A percentile compares a stretch with the other conserved stretches of the same genome.
Conservation (phyloP, 2,888 invertebrate species). For the Drosophila emarginata region DNA sequence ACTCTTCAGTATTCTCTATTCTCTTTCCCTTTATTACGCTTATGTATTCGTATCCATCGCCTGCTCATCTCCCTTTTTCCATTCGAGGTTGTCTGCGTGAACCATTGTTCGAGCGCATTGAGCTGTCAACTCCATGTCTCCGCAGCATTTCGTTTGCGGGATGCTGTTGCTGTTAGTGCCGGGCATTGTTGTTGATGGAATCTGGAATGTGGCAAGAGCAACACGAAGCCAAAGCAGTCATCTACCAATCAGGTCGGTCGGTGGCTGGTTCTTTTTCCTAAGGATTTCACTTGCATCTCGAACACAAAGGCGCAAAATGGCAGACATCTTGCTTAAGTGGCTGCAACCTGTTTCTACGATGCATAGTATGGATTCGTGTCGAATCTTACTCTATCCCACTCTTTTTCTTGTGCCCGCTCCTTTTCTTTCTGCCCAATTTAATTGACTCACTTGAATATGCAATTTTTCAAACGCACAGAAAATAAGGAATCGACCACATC, state of each 20-base stretch:
- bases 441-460: constrained; percentile 77
- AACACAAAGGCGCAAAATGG: constrained; percentile 64
- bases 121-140: constrained; percentile 80
- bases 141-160: constrained; percentile 78
- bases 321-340: constrained; percentile 71
- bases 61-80: constrained; percentile 33
- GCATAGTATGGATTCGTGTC: constrained; percentile 30
- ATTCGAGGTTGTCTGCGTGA: constrained; percentile 40
- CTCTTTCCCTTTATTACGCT: constrained; percentile 42
- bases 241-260: constrained; percentile 79
- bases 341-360: constrained; percentile 63
- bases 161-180: constrained; percentile 47
- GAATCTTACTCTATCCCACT: constrained; percentile 5
- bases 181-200: constrained; percentile 73
- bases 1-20: constrained; percentile 25
- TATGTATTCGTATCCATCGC: constrained; percentile 26
- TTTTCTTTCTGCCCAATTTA: constrained; percentile 43
- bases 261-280: constrained; percentile 64
- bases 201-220: constrained; percentile 49
- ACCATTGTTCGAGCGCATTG: constrained; percentile 80
- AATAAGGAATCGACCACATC: constrained; percentile 65
- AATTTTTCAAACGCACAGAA: constrained; percentile 70
- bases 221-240: constrained; percentile 46
- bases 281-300: constrained; percentile 74
- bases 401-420: constrained; percentile 25